These are phyloP conservation scores for Apodemus speciosus DNA, from an alignment of 2,113 vertebrate species.

Conservation along the genomic window DNA sequence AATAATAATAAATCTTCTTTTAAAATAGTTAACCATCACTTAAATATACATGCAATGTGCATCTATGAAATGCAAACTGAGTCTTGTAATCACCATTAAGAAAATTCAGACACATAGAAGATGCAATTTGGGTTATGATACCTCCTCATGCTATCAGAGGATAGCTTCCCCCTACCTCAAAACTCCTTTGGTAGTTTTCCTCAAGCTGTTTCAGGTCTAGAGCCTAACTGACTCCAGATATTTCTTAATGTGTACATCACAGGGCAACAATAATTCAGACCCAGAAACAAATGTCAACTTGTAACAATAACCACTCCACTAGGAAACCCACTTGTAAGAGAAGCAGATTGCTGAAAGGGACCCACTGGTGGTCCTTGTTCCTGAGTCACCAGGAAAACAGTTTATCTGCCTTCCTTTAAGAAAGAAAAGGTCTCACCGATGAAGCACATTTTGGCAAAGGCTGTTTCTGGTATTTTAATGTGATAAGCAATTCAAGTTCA, in stretches of 20 bases:
- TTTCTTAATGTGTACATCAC: conserved; percentile 9
- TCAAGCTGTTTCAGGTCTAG: neutral
- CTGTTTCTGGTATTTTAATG: conserved; percentile 50
- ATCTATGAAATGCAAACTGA: neutral
- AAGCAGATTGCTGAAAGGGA: conserved; percentile 11
- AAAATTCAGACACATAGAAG: neutral
- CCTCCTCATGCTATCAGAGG: neutral
- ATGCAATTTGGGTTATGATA: neutral
- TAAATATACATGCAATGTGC: neutral
- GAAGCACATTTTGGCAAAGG: conserved; percentile 14
- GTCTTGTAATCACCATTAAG: neutral
- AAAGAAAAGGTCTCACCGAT: conserved; percentile 41
- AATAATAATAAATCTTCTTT: neutral
- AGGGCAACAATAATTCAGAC: neutral
- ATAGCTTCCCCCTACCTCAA: neutral
- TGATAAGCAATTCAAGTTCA: conserved; percentile 48
- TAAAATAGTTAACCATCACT: neutral
- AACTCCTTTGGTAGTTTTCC: neutral
- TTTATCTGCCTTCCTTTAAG: conserved; percentile 18
- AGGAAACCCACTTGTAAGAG: conserved; percentile 23
- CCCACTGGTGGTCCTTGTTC: neutral
- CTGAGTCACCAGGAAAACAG: conserved; percentile 21
- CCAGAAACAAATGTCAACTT: neutral
- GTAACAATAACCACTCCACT: neutral
- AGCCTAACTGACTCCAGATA: conserved; percentile 38